These are phyloP conservation scores for Eulacestoma nigropectus DNA, from an alignment of 2,113 vertebrate species.

Conservation along the genomic window DNA sequence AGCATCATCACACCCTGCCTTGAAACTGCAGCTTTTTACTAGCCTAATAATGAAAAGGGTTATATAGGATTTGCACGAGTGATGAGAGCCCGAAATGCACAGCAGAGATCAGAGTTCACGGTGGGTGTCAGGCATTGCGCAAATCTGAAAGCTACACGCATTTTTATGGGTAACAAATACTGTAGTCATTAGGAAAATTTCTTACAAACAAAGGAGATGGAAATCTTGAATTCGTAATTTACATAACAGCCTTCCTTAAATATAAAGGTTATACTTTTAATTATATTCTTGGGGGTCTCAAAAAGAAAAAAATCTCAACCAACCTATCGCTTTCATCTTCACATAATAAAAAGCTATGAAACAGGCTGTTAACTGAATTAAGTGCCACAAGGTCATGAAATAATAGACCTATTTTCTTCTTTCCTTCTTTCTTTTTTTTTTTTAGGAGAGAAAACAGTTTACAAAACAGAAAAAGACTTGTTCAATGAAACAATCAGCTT, in stretches of 20 bases:
- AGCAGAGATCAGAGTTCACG: background rate
- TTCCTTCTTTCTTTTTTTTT: background rate
- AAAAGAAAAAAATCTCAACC: background rate
- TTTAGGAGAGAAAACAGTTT: constrained; percentile 62
- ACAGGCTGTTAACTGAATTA: constrained; percentile 42
- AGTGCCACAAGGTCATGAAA: constrained; percentile 36
- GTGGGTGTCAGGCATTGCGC: background rate
- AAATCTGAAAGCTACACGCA: background rate
- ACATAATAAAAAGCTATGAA: constrained; percentile 37
- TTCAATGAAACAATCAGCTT: constrained; percentile 73
- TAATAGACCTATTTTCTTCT: constrained; percentile 17
- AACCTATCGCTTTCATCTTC: constrained; percentile 34
- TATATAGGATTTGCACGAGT: background rate
- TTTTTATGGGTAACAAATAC: background rate
- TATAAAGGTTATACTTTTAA: background rate
- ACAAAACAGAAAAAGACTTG: constrained; percentile 71
- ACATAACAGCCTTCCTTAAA: background rate
- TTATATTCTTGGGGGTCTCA: background rate
- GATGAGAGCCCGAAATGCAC: background rate
- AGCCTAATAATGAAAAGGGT: background rate
- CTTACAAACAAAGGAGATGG: background rate
- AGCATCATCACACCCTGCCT: background rate
- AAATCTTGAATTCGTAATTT: constrained; percentile 6
- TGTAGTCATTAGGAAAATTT: background rate
- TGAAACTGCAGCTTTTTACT: background rate